Evolutionary conservation across 2,888 invertebrate genomes (phyloP).

Genomic region (Capitulum mitella): DNA sequence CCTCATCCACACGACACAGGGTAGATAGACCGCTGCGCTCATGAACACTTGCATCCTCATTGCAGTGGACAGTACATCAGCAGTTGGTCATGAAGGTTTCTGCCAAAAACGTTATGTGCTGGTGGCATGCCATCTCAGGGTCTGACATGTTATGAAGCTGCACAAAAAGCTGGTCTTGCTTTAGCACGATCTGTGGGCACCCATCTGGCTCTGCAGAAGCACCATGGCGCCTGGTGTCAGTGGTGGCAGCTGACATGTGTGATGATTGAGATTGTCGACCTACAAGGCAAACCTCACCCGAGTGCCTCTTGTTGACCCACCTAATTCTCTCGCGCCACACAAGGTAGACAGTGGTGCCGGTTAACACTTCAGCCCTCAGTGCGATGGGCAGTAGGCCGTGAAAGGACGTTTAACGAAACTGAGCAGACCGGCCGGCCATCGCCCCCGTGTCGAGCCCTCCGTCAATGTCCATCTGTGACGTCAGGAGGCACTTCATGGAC

Average conservation of each 20-base stretch:
- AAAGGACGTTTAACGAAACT: slow-evolving; percentile 26
- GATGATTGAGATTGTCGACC: not conserved
- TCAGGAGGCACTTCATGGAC: slow-evolving; percentile 26
- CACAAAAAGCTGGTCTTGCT: no score
- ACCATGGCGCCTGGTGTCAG: not conserved
- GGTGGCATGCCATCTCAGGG: no score
- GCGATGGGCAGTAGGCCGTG: slow-evolving; percentile 25
- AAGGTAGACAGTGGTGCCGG: slow-evolving; percentile 15
- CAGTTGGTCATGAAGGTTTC: no score
- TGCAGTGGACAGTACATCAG: no score
- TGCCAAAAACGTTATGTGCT: no score
- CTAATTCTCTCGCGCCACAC: slow-evolving; percentile 24
- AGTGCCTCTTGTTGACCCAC: slow-evolving; percentile 15
- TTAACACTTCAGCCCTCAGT: slow-evolving; percentile 24
- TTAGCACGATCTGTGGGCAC: not conserved
- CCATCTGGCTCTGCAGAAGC: not conserved
- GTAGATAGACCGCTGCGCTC: no score
- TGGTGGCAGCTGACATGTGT: not conserved
- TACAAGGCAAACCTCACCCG: slow-evolving; percentile 25
- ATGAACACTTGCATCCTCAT: no score
- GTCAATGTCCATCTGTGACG: slow-evolving; percentile 15
- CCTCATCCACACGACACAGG: no score
- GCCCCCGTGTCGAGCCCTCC: no score
- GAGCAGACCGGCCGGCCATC: slow-evolving; percentile 18
- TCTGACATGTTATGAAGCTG: no score